phyloP scores from a whole-genome alignment of 2,888 invertebrate genomes.

The Adelognathus sp. region DNA sequence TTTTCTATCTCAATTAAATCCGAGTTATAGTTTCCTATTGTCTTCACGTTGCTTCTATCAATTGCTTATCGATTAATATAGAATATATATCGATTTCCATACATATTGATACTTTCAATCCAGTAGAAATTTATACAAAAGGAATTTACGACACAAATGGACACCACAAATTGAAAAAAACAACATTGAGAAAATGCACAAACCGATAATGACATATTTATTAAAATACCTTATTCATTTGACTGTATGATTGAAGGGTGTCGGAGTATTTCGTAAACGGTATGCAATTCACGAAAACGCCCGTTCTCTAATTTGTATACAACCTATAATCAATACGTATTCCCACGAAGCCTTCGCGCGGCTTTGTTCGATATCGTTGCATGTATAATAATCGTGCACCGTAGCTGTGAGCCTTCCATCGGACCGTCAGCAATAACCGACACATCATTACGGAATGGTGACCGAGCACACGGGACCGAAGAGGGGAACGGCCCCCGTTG shows the following conservation, averaged over 20 bases:
- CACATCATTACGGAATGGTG: conserved; percentile 38
- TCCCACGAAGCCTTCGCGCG: neutral
- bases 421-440: conserved; percentile 33
- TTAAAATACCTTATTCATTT: neutral
- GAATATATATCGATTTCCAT: too few species aligned
- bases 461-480: conserved; percentile 42
- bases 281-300: neutral
- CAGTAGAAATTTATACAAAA: too few species aligned
- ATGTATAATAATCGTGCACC: conserved; percentile 19
- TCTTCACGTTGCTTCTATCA: too few species aligned
- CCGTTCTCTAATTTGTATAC: neutral
- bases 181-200: too few species aligned
- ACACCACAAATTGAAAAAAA: neutral
- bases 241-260: neutral
- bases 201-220: neutral
- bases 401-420: neutral
- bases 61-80: too few species aligned
- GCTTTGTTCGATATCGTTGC: conserved; percentile 7
- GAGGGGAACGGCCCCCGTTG: conserved; percentile 52
- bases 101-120: too few species aligned
- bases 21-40: too few species aligned
- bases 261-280: neutral
- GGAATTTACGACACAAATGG: neutral
- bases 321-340: neutral
- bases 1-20: too few species aligned